Evolutionary conservation across 2,113 vertebrate species (phyloP).

Genomic region (Actinemys pallida): DNA sequence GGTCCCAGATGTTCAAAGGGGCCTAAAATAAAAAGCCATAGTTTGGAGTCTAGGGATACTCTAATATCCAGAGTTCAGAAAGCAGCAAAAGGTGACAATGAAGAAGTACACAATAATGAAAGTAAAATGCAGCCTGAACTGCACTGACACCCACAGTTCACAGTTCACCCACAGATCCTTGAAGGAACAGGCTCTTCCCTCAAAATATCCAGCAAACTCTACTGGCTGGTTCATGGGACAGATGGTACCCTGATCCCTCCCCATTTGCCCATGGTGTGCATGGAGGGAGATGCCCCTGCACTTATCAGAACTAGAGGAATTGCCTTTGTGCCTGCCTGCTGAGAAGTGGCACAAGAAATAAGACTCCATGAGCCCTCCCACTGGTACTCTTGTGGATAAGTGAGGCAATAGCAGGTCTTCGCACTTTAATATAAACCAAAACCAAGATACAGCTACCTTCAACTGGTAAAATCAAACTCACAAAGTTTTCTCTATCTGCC

Average conservation of each 20-base stretch:
- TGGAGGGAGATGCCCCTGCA: not conserved
- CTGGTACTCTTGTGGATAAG: not conserved
- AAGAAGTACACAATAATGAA: not conserved
- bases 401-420: not conserved
- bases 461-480: not conserved
- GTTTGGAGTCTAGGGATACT: not conserved
- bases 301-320: not conserved
- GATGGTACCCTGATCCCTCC: not conserved
- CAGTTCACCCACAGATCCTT: not conserved
- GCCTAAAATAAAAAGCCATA: not conserved
- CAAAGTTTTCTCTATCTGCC: not conserved
- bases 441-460: not conserved
- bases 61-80: not conserved
- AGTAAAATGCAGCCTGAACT: not conserved
- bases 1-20: not conserved
- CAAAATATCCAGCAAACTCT: not conserved
- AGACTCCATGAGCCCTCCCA: not conserved
- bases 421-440: not conserved
- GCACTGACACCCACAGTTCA: not conserved
- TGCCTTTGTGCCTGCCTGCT: not conserved
- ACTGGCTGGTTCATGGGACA: not conserved
- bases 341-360: not conserved
- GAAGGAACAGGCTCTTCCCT: not conserved
- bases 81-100: not conserved
- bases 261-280: fast-evolving